phyloP scores from a whole-genome alignment of 2,797 vertebrate genomes.

The Cottoperca gobio region DNA sequence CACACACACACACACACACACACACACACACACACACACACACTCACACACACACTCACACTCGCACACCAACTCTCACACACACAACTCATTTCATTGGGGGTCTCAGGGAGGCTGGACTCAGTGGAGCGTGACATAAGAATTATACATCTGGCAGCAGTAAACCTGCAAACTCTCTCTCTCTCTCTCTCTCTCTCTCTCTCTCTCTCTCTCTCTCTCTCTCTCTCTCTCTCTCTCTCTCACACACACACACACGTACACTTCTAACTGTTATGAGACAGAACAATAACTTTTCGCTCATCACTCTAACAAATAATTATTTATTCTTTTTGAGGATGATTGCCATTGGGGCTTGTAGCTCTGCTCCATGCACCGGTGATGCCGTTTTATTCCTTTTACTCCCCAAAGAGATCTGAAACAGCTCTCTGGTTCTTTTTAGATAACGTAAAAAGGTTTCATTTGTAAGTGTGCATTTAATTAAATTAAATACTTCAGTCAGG shows the following conservation, averaged over 20 bases:
- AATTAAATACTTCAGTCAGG: conserved; percentile 9
- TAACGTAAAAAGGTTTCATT: conserved; percentile 30
- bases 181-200: conserved; percentile 6
- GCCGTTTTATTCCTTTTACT: conserved; percentile 24
- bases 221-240: neutral
- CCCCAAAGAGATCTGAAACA: conserved; percentile 30
- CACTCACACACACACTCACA: conserved; percentile 22
- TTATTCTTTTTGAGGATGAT: conserved; percentile 52
- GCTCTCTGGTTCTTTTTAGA: conserved; percentile 26
- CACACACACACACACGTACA: neutral
- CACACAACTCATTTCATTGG: conserved; percentile 71
- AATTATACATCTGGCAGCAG: conserved; percentile 82
- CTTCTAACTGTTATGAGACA: conserved; percentile 48
- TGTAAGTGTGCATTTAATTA: conserved; percentile 12
- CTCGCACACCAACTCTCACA: conserved; percentile 31
- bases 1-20: conserved; percentile 44
- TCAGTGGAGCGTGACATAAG: conserved; percentile 77
- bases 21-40: conserved; percentile 16
- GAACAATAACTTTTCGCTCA: conserved; percentile 64
- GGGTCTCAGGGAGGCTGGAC: conserved; percentile 78
- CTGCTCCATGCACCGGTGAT: conserved; percentile 29
- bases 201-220: neutral
- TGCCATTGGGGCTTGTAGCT: conserved; percentile 36
- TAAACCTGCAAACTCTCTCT: conserved; percentile 72
- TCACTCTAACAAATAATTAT: conserved; percentile 54